Percentiles rank a stretch among this genome's conserved stretches.
Conservation (phyloP, 2,113 vertebrate genomes). For the Paramisgurnus dabryanus region DNA sequence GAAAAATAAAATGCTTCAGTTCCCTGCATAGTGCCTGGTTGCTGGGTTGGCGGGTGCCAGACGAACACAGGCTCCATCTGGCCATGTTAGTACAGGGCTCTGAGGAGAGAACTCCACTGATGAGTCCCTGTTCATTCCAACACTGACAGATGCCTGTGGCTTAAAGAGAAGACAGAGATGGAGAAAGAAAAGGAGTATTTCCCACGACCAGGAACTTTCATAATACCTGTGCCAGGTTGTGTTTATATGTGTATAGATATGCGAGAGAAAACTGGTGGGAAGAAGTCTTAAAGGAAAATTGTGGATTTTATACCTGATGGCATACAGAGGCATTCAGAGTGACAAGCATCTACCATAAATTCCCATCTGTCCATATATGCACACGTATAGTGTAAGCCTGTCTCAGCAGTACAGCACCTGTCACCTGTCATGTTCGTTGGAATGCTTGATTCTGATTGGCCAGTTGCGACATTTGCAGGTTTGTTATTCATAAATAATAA, state of each 20-base stretch:
- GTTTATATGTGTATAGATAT: background rate
- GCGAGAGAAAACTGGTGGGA: background rate
- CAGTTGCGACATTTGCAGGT: too few species aligned
- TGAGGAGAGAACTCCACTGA: conserved; percentile 31
- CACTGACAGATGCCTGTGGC: conserved; percentile 31
- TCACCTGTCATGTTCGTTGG: background rate
- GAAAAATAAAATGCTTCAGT: conserved; percentile 14
- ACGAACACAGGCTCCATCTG: conserved; percentile 42
- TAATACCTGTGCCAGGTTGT: conserved; percentile 36
- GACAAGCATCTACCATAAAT: conserved; percentile 39
- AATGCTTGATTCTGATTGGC: too few species aligned
- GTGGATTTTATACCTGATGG: conserved; percentile 32
- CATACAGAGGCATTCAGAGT: conserved; percentile 18
- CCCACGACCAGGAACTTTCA: conserved; percentile 28
- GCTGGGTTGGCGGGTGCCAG: conserved; percentile 26
- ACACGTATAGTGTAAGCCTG: conserved; percentile 20
- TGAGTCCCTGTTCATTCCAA: conserved; percentile 31
- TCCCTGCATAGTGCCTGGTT: conserved; percentile 27
- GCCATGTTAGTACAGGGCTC: conserved; percentile 40
- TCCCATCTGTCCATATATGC: conserved; percentile 18
- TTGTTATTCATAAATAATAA: too few species aligned
- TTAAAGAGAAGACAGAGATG: conserved; percentile 1
- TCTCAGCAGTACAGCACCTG: conserved; percentile 38
- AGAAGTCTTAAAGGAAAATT: conserved; percentile 26
- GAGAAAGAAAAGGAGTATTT: conserved; percentile 1